Evolutionary conservation across 2,797 vertebrate genomes (phyloP).

Genomic region (Pyrocephalus nanus): DNA sequence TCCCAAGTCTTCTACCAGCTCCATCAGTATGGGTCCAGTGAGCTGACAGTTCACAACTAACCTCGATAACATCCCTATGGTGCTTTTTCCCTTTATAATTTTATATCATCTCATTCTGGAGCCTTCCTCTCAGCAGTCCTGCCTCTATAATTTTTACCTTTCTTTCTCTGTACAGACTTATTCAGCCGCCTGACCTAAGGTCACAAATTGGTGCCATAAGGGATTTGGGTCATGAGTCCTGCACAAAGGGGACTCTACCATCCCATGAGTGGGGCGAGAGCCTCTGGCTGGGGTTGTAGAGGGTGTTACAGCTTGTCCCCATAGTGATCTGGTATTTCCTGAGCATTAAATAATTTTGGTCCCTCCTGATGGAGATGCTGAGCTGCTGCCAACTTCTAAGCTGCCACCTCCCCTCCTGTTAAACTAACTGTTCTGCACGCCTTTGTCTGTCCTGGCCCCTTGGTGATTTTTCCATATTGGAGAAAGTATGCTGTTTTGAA

Average conservation of each 20-base stretch:
- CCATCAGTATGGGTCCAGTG: background rate
- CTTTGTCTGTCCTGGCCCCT: background rate
- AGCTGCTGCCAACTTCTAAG: background rate
- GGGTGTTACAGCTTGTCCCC: background rate
- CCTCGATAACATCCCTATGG: background rate
- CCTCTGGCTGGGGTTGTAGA: background rate
- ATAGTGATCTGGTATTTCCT: background rate
- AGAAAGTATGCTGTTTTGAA: background rate
- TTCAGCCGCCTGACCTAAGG: background rate
- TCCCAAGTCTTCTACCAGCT: background rate
- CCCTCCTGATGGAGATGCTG: background rate
- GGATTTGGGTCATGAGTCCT: background rate
- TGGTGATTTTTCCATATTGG: background rate
- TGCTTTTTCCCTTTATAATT: background rate
- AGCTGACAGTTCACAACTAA: background rate
- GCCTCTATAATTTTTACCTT: background rate
- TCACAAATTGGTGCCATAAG: background rate
- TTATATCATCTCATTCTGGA: background rate
- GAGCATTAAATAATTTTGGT: background rate
- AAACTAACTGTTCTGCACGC: background rate
- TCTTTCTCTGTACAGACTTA: background rate
- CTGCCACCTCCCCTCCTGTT: background rate
- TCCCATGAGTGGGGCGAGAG: background rate
- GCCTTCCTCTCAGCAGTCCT: background rate
- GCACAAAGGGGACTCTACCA: background rate